Conservation (phyloP, 1,140 invertebrate genomes). For the Drosophila teissieri region DNA sequence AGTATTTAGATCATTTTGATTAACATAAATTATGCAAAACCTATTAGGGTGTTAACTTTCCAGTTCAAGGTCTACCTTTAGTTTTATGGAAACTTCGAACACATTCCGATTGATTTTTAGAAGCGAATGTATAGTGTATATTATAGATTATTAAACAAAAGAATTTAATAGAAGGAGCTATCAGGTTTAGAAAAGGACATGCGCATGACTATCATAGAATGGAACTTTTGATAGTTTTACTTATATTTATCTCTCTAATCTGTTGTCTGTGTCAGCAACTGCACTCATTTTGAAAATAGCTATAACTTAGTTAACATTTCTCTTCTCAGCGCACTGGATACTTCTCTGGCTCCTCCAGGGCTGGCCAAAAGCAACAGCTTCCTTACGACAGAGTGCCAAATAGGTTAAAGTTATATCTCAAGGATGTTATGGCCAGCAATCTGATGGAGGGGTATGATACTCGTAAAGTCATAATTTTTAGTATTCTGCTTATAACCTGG, state of each 20-base stretch:
- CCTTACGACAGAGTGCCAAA: slow-evolving; percentile 87
- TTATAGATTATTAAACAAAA: background rate
- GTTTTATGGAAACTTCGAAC: background rate
- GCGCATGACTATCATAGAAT: background rate
- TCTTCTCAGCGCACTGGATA: slow-evolving; percentile 52
- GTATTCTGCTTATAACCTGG: background rate
- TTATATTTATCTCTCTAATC: too few relatives aligned
- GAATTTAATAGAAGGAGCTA: background rate
- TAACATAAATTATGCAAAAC: background rate
- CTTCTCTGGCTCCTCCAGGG: slow-evolving; percentile 60
- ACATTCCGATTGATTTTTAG: slow-evolving; percentile 3
- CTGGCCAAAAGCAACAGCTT: slow-evolving; percentile 67
- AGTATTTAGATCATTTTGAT: background rate
- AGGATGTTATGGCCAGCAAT: slow-evolving; percentile 86
- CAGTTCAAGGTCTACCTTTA: slow-evolving; percentile 6
- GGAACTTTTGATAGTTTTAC: background rate
- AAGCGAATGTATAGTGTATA: background rate
- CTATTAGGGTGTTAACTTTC: slow-evolving; percentile 1
- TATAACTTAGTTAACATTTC: background rate
- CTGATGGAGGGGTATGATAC: slow-evolving; percentile 78
- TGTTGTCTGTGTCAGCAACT: too few relatives aligned
- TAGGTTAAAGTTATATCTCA: slow-evolving; percentile 87
- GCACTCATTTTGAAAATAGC: too few relatives aligned
- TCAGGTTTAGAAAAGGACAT: background rate
- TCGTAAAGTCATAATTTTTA: background rate